Conservation (phyloP, 2,797 vertebrate species). For the Acrossocheilus wenchowensis region DNA sequence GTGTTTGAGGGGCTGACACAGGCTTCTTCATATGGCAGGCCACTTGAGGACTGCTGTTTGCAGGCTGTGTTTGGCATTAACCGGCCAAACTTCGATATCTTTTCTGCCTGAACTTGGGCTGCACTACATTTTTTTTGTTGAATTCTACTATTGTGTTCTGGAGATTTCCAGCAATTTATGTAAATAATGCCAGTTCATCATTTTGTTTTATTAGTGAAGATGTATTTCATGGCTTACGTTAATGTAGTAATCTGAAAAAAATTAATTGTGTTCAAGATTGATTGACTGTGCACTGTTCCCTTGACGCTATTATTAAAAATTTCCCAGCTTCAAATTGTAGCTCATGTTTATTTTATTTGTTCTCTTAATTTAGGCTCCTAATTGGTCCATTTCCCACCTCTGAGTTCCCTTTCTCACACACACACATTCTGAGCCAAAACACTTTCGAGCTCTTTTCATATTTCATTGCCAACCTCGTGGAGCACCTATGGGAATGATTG, state of each 20-base stretch:
- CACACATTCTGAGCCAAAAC: conserved; percentile 47
- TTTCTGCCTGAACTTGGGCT: not conserved
- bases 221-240: not conserved
- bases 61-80: conserved; percentile 45
- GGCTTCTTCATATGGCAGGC: conserved; percentile 48
- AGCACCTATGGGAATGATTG: conserved; percentile 89
- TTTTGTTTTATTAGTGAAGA: not conserved
- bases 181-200: not conserved
- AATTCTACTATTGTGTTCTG: not conserved
- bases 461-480: conserved; percentile 68
- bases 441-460: conserved; percentile 60
- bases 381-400: conserved; percentile 36
- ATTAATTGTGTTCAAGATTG: not conserved
- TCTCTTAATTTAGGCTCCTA: conserved; percentile 21
- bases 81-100: conserved; percentile 20
- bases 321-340: not conserved
- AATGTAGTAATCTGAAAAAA: not conserved
- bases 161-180: not conserved
- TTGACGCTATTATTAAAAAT: not conserved
- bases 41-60: conserved; percentile 49
- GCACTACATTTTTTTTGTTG: not conserved
- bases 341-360: conserved; percentile 22
- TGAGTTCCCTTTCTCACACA: conserved; percentile 13
- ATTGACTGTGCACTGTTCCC: not conserved
- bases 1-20: conserved; percentile 46